phyloP scores from a whole-genome alignment of 2,113 vertebrate genomes.

The Buteo buteo region DNA sequence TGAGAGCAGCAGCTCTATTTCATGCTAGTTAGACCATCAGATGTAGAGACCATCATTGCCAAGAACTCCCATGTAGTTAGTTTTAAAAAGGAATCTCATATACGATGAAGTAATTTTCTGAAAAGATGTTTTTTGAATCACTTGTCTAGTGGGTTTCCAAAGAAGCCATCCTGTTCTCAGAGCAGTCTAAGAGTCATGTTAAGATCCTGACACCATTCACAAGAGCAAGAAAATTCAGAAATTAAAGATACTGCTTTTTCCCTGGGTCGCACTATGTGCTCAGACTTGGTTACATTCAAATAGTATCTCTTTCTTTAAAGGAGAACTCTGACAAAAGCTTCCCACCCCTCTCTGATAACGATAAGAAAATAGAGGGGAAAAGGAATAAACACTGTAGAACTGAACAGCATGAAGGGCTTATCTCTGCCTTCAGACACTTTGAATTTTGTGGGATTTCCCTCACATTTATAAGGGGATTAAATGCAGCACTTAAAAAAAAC shows the following conservation, averaged over 20 bases:
- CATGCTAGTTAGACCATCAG: conserved; percentile 60
- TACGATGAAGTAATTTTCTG: conserved; percentile 44
- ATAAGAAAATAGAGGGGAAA: neutral
- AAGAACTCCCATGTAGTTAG: conserved; percentile 53
- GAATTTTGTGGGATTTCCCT: neutral
- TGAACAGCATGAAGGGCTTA: neutral
- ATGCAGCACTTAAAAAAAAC: neutral
- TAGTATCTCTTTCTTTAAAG: neutral
- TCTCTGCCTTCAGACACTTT: neutral
- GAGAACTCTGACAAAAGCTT: neutral
- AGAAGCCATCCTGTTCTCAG: neutral
- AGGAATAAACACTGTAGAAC: neutral
- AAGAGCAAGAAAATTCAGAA: neutral
- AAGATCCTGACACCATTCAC: neutral
- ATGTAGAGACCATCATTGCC: conserved; percentile 29
- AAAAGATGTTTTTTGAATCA: conserved; percentile 41
- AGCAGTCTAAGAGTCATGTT: neutral
- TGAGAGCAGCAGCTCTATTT: conserved; percentile 59
- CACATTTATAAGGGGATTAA: neutral
- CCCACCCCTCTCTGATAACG: neutral
- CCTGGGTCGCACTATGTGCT: neutral
- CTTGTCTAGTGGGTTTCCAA: conserved; percentile 7
- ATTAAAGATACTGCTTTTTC: neutral
- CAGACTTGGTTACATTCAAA: neutral
- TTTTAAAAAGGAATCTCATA: conserved; percentile 39